Base-by-base conservation (phyloP, 2,888 invertebrate species). In the Tiliacea citrago region DNA sequence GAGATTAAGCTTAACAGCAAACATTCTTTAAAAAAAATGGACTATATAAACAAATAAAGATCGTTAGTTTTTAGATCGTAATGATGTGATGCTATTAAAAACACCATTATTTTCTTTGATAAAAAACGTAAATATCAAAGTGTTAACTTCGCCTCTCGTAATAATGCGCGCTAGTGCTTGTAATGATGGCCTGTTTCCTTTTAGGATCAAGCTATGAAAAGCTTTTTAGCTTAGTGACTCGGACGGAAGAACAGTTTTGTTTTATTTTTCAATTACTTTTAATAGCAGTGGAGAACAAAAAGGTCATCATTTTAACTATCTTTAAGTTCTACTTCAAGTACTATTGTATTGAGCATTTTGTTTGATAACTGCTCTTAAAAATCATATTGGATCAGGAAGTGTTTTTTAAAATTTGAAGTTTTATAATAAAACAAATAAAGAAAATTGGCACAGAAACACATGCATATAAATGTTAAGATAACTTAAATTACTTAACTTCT, bases 171-270 rank as follows among this genome's bases (percentile, higher is more conserved):
- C 68, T 57, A 57, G 47, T 78, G 63, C 35, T 55, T 61, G 49
- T 73, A 68, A 73, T 70, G 47, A 67, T 73, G 62, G 45, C 53
- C 47, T 68, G 58, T 70, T 86, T 77, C 62, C 55, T 66, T 63
- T 58, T 49, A 60, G 58, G 16, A 73, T 79, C 24, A 47, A 79
- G 47, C 39, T 63, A 29, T 58, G 39, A 58, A 74, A 78, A 79
- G 55, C 39, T 68, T 58, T 79, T 53, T 57, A 61, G 55, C 35
- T 75, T 55, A 61, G 55, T 67, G 42, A 68, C 60, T 73, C 47
- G 51, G 9, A 62, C 9, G 10, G 35, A 16, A 60, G 12, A 51
- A 62, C 7, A 24, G 13, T 55, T 55, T 73, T 29, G 13, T 62
- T 77, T 74, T 63, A 66, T 49, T 78, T 79, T 78, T 63, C 57